Conservation (phyloP, 2,113 vertebrate species). For the Hemicordylus capensis region DNA sequence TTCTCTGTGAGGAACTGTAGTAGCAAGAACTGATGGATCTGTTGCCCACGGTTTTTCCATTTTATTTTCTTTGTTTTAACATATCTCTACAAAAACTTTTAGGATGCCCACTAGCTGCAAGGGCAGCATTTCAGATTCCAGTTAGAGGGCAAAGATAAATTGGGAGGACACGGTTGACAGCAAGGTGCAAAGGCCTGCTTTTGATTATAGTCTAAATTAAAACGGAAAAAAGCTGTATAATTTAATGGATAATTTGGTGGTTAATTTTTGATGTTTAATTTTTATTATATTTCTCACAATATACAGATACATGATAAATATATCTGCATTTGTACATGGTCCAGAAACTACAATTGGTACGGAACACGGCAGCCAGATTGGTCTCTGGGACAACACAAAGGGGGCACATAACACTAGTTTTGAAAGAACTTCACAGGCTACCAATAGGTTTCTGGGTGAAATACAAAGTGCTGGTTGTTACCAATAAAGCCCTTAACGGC, state of each 20-base stretch:
- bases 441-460: too few species aligned
- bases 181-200: not conserved
- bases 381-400: too few species aligned
- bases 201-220: not conserved
- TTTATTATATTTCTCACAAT: not conserved
- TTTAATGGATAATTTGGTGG: not conserved
- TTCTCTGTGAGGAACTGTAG: slow-evolving; percentile 22
- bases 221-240: not conserved
- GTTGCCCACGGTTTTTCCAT: slow-evolving; percentile 32
- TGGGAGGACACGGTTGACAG: not conserved
- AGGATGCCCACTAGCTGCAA: not conserved
- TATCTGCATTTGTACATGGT: too few species aligned
- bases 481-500: too few species aligned
- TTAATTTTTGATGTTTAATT: not conserved
- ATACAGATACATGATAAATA: not conserved
- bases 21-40: slow-evolving; percentile 44
- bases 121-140: not conserved
- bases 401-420: too few species aligned
- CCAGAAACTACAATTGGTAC: too few species aligned
- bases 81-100: slow-evolving; percentile 42
- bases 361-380: too few species aligned
- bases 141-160: not conserved
- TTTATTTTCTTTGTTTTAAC: slow-evolving; percentile 44
- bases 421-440: too few species aligned
- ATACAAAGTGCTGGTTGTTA: too few species aligned